Base-by-base conservation (phyloP, 2,888 invertebrate species). In the Tachina grossa region DNA sequence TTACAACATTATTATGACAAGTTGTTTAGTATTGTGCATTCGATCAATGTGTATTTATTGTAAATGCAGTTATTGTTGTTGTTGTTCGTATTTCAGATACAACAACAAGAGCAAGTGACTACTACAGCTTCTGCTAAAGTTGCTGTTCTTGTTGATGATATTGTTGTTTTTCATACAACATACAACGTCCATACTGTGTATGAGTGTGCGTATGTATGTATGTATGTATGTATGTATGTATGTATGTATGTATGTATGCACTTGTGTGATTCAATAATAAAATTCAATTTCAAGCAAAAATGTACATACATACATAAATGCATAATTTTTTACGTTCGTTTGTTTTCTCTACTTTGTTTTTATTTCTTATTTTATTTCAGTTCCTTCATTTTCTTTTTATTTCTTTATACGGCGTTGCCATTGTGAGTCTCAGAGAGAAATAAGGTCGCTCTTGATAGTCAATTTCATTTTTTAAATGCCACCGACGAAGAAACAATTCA, bases 1-100 rank as follows among this genome's bases (percentile, higher is more conserved):
- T 91, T 90, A 90, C 89, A 89, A 79, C 89, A 89, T 85, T 87
- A 79, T 87, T 83, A 86, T 84, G 83, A 87, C 85, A 87, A 87
- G 86, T 87, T 87, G 68, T 75, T 72, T 80, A 14, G 45, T 69
- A 61, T 68, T 75, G 59, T 69, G 47, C n/a, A 47, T 72, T 71
- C 71, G 47, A 79, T 79, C 55, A 72, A 55, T 79, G 47, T 65
- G 31, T 74, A 66, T 57, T 77, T 49, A 69, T 78, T 53, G 68
- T 69, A 78, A 61, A 9, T 61, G 59, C 68, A 59, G 51, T 61
- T 78, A 43, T 31, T 53, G 51, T 63, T 65, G 11, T 53, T 78
- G 59, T 31, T 53, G 51, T 63, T 65, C n/a, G 65, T 65, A 76
- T 66, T 66, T 31, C 76, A 76, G 16, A 45, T 55, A 13, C 22